Conservation (phyloP, 2,113 vertebrate species). For the Pseudopodoces humilis region DNA sequence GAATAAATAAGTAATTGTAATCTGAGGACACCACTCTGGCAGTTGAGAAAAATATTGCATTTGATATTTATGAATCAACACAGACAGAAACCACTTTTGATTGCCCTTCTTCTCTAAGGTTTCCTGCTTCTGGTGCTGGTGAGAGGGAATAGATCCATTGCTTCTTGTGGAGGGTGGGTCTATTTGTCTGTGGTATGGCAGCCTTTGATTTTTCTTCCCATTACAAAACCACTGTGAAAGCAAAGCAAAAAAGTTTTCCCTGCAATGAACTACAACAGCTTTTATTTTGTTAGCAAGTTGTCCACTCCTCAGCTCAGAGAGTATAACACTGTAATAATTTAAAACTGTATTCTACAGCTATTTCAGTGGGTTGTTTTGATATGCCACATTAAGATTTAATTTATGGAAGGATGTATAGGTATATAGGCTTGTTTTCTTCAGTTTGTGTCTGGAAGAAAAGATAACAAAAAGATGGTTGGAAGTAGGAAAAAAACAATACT, state of each 20-base stretch:
- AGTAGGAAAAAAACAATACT: not conserved
- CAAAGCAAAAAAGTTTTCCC: not conserved
- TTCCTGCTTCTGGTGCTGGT: not conserved
- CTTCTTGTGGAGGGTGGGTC: not conserved
- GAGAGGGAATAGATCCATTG: not conserved
- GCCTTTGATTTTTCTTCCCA: not conserved
- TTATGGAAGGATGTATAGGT: conserved; percentile 5
- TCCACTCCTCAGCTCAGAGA: not conserved
- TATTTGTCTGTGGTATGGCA: not conserved
- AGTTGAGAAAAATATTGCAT: not conserved
- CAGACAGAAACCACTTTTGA: not conserved
- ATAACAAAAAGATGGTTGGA: conserved; percentile 5
- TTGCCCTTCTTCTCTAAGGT: not conserved
- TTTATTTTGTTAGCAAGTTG: not conserved
- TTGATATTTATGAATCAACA: not conserved
- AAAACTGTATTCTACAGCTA: not conserved
- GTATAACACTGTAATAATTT: not conserved
- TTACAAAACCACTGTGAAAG: not conserved
- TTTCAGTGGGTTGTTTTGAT: not conserved
- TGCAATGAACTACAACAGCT: not conserved
- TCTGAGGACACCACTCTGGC: not conserved
- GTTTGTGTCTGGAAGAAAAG: conserved; percentile 1
- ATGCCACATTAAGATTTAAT: conserved; percentile 23
- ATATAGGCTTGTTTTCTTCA: conserved; percentile 1
- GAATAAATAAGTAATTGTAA: not conserved